Percentiles rank a stretch among this genome's conserved stretches.
Conservation (phyloP, 2,888 invertebrate species). For the Harmothoe impar region DNA sequence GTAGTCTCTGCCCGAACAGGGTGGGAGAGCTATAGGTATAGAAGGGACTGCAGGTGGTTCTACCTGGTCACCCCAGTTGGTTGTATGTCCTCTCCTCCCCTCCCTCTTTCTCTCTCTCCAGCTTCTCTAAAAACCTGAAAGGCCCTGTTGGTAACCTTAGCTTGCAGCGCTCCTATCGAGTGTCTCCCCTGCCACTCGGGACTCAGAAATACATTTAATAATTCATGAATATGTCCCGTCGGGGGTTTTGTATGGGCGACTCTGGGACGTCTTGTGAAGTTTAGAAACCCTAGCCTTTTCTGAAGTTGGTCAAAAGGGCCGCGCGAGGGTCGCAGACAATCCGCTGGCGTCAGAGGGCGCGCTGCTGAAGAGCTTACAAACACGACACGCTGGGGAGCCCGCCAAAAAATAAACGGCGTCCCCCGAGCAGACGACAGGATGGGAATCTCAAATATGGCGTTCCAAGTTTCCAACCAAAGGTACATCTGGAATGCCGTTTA, state of each 20-base stretch:
- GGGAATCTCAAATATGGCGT: neutral
- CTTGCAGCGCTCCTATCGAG: conserved; percentile 6
- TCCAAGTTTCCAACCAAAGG: too few relatives aligned
- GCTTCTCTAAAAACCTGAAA: neutral
- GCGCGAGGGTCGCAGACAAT: neutral
- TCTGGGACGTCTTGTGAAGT: neutral
- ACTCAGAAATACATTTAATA: conserved; percentile 58
- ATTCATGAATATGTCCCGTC: conserved; percentile 60
- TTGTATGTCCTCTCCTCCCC: neutral
- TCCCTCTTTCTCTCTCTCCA: neutral
- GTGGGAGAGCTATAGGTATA: neutral
- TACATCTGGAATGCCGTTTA: too few relatives aligned
- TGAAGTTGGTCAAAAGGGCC: conserved; percentile 15
- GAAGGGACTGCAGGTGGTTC: neutral
- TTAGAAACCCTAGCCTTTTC: conserved; percentile 41
- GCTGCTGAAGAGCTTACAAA: conserved; percentile 47
- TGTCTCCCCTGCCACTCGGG: neutral
- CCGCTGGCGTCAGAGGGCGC: neutral
- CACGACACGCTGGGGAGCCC: neutral
- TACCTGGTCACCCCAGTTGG: neutral
- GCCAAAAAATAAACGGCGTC: conserved; percentile 14
- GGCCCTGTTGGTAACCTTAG: conserved; percentile 19
- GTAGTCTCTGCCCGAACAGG: neutral
- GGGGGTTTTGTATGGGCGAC: conserved; percentile 2
- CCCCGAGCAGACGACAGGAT: neutral